Base-by-base conservation (phyloP, 1,140 invertebrate genomes). In the Drosophila orena region DNA sequence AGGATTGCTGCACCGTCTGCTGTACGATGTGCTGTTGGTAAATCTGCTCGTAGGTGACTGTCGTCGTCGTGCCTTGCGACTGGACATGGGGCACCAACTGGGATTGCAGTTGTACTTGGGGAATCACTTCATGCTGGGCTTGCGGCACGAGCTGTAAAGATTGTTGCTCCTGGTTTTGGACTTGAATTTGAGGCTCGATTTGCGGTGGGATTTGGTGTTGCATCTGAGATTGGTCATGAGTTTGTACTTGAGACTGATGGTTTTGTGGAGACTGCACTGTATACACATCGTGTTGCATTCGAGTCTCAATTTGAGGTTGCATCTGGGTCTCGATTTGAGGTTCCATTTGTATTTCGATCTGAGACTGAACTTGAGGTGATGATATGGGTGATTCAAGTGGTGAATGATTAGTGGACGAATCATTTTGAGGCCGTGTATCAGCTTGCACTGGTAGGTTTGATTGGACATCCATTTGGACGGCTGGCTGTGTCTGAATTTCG, bases 21-120 rank as follows among this genome's bases (percentile, higher is more conserved):
- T 71, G 68, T 2, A 70, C 66, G 20, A 70, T 54, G 53, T 79
- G 77, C 44, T 79, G 56, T 12, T 72, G 55, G 15, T 71, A 71
- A 35, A 71, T 70, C 15, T 71, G 68, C 8, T 71, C 68, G 14
- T 71, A 70, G 68, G 68, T 70, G 15, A 71, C 68, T 0, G 68
- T 71, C 2, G 68, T 71, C 11, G 68, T 71, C 0, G 68, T 70
- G 42, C 68, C 66, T 27, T 38, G 62, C 34, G 49, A 11, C 49
- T 69, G 65, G 27, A 69, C 65, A 27, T 69, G 65, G 0, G 65
- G 65, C 0, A 65, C 34, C 10, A 65, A 3, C 22, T 64, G 66
- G 1, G 58, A 27, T 1, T 52, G 59, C 1, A 47, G 35, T 10
- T 65, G 61, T 6, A 30, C 24, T 20, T 69, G 50, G 8, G 42